phyloP scores from a whole-genome alignment of 2,888 invertebrate species.

The Cistogaster globosa region DNA sequence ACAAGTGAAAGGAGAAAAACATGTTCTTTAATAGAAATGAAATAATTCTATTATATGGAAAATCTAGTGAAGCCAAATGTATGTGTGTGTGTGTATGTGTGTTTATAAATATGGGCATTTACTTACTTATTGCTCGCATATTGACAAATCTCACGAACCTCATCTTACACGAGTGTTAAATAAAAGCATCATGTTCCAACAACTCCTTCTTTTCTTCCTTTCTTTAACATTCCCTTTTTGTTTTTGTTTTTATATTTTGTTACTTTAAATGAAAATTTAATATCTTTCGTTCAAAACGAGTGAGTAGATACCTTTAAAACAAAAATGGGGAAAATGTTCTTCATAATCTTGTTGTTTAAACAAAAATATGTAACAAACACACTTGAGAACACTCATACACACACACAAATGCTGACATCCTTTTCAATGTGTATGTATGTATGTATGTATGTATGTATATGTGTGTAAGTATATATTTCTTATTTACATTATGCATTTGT shows the following conservation, averaged over 20 bases:
- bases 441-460: too few species aligned
- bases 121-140: slow-evolving; percentile 16
- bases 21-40: too few species aligned
- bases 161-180: slow-evolving; percentile 47
- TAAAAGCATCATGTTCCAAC: slow-evolving; percentile 38
- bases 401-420: neutral
- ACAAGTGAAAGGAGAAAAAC: too few species aligned
- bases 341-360: slow-evolving; percentile 26
- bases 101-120: too few species aligned
- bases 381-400: neutral
- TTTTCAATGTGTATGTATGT: neutral
- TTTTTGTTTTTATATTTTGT: neutral
- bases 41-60: too few species aligned
- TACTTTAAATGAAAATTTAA: slow-evolving; percentile 2
- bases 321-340: slow-evolving; percentile 42
- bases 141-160: slow-evolving; percentile 51
- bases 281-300: slow-evolving; percentile 10
- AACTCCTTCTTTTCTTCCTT: neutral
- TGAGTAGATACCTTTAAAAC: neutral
- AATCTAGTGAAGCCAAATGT: too few species aligned
- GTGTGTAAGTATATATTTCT: slow-evolving; percentile 21
- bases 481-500: slow-evolving; percentile 32
- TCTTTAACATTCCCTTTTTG: neutral
- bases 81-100: too few species aligned
- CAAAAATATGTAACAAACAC: slow-evolving; percentile 4